Evolutionary conservation across 1,140 invertebrate species (phyloP), one percentile per base, ranked within the genome.

Genomic region (Hypsibius dujardini): DNA sequence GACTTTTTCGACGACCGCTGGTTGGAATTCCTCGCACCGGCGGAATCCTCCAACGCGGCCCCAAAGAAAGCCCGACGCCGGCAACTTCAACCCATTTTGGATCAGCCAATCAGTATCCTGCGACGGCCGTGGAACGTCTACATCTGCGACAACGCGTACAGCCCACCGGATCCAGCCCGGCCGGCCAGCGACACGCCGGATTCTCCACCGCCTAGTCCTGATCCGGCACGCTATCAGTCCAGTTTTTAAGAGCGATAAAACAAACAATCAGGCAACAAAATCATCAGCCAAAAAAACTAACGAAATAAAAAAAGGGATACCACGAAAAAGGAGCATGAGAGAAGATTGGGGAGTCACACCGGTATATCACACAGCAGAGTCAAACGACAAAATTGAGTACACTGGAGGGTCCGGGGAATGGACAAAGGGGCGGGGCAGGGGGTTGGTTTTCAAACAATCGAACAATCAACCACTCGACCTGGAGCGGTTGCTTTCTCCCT

Each of bases 1-100:
- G 62, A 67, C 42, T 67, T 67, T 42, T 67, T 67, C 42, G 62
- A 67, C 42, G 62, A 67, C 42, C 62, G 62, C 3, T 67, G 62
- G 62, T 12, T 67, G 62, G 62, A 67, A 42, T 67, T 67, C 42
- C 45, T 7, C 62, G 62, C 62, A n/a, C 62, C 12, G 12, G 7
- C 12, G 3, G 62, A 45, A 42, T 15, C 12, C 42, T 7, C 62
- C 42, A 42, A 45, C 12, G 12, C 42, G 7, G 12, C 42, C 3
- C 12, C 42, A 7, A 12, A 67, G 42, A 45, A 67, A 7, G 7
- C 12, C 12, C 7, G 50, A 56, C 12, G 62, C 12, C 62, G 45
- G 62, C 12, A 12, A 7, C 42, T 67, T 12, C 12, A 67, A 12
- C 62, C 62, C 45, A 42, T 67, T 12, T 15, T 67, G 12, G 7